Conservation (phyloP, 2,113 vertebrate genomes). For the Uropsilus gracilis region DNA sequence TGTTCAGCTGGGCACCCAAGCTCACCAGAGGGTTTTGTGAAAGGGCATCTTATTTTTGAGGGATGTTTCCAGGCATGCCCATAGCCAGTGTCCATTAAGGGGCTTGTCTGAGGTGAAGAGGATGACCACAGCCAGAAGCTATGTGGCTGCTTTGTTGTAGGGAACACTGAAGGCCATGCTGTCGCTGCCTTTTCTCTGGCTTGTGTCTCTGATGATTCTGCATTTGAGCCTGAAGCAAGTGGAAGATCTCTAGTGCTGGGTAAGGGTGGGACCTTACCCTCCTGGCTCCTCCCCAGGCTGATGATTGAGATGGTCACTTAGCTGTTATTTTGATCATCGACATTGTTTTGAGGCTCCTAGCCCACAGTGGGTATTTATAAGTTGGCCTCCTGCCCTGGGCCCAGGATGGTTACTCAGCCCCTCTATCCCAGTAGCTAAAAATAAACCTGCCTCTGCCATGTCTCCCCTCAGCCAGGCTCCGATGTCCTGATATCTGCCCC, state of each 20-base stretch:
- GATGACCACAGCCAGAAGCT: background rate
- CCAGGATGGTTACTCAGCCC: slow-evolving; percentile 32
- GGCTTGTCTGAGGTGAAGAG: background rate
- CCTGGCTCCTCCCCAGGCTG: background rate
- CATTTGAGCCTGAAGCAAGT: background rate
- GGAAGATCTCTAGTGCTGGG: background rate
- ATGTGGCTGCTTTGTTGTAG: fast-evolving
- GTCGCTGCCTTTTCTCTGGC: background rate
- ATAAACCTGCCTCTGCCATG: slow-evolving; percentile 42
- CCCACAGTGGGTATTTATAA: background rate
- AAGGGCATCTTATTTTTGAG: slow-evolving; percentile 10
- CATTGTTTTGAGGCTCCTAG: background rate
- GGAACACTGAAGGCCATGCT: background rate
- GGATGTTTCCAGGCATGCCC: background rate
- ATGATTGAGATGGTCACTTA: background rate
- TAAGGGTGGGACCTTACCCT: background rate
- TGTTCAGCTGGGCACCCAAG: background rate
- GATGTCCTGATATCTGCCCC: background rate
- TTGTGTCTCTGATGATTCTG: background rate
- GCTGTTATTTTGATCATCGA: background rate
- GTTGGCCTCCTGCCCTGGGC: slow-evolving; percentile 36
- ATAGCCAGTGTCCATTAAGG: background rate
- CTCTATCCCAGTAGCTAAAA: slow-evolving; percentile 62
- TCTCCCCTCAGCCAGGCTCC: background rate
- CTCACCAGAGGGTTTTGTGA: background rate